Conservation (phyloP, 2,888 invertebrate genomes). For the Hypena proboscidalis region DNA sequence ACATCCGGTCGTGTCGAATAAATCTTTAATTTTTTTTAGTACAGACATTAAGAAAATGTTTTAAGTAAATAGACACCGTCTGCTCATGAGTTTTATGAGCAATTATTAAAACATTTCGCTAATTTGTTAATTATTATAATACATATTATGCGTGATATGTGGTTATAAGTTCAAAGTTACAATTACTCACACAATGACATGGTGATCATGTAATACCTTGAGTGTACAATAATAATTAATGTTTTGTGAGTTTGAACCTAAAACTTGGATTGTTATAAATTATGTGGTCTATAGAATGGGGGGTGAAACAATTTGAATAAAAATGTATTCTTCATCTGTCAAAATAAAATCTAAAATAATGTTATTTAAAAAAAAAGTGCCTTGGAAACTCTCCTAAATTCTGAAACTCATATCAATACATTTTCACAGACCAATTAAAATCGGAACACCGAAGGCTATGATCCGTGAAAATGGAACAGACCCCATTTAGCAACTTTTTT, state of each 20-base stretch:
- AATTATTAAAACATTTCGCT: slow-evolving; percentile 65
- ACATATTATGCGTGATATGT: slow-evolving; percentile 23
- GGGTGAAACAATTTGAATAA: no score
- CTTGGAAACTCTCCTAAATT: neutral
- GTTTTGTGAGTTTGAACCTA: slow-evolving; percentile 3
- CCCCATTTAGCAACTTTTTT: slow-evolving; percentile 19
- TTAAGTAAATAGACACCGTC: slow-evolving; percentile 55
- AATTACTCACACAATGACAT: slow-evolving; percentile 37
- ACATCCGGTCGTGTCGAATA: no score
- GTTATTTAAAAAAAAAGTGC: slow-evolving; percentile 1
- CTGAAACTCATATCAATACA: slow-evolving; percentile 1
- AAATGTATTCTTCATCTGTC: no score
- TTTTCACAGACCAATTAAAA: slow-evolving; percentile 20
- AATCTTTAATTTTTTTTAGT: no score
- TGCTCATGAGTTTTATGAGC: slow-evolving; percentile 64
- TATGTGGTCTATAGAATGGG: no score
- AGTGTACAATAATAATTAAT: slow-evolving; percentile 1
- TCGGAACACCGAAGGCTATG: slow-evolving; percentile 13
- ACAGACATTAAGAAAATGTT: slow-evolving; percentile 43
- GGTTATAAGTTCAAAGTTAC: slow-evolving; percentile 38
- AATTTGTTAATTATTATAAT: slow-evolving; percentile 41
- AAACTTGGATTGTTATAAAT: slow-evolving; percentile 1
- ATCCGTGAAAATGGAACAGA: slow-evolving; percentile 25
- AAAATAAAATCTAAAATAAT: slow-evolving; percentile 12
- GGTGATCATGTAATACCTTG: neutral